These are phyloP conservation scores for Psettodes erumei DNA, from an alignment of 2,113 vertebrate genomes.

Conservation along the genomic window DNA sequence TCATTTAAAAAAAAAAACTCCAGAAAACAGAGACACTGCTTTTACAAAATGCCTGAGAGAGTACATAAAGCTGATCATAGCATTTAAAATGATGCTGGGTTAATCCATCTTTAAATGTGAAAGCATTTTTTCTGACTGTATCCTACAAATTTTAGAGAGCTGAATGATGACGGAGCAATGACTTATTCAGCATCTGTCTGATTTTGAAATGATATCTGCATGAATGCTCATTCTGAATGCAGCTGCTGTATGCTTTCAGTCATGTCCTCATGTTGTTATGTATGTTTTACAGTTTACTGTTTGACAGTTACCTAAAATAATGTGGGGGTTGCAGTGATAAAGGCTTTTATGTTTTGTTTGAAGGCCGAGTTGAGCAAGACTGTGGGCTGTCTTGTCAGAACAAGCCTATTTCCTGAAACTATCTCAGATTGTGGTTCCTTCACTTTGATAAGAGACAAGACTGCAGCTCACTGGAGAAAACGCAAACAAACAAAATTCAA, in stretches of 20 bases:
- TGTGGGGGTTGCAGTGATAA: neutral
- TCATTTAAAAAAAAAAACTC: neutral
- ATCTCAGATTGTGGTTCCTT: conserved; percentile 25
- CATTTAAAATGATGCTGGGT: neutral
- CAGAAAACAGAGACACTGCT: neutral
- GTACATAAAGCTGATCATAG: conserved; percentile 6
- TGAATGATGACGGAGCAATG: neutral
- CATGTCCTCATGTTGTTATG: neutral
- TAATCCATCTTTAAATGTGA: conserved; percentile 38
- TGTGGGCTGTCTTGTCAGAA: conserved; percentile 42
- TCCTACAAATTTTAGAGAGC: conserved; percentile 1
- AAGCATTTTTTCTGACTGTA: conserved; percentile 11
- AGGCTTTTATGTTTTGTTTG: neutral
- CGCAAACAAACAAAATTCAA: neutral
- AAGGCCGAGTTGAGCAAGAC: conserved; percentile 5
- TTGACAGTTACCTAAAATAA: neutral
- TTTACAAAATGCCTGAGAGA: neutral
- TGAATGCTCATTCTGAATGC: neutral
- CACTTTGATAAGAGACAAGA: conserved; percentile 14
- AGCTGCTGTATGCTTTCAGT: neutral
- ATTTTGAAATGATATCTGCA: neutral
- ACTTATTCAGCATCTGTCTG: neutral
- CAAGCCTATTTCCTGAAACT: conserved; percentile 62
- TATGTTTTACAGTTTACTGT: neutral
- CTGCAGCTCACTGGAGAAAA: too few species aligned